Conservation (phyloP, 2,797 vertebrate genomes). For the Melanotaenia boesemani region DNA sequence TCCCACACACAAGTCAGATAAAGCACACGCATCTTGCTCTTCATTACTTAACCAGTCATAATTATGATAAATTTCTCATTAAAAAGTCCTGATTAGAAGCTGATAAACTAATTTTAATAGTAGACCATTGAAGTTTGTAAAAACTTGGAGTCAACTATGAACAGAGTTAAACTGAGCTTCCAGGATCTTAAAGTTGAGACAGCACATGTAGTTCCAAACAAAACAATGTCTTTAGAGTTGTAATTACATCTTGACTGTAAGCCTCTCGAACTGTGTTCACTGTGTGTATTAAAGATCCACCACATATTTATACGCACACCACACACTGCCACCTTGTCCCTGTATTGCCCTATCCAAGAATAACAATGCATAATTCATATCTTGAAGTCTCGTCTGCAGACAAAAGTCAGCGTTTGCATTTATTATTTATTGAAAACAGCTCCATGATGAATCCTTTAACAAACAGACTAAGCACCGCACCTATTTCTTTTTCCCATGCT, state of each 20-base stretch:
- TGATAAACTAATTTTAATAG: slow-evolving; percentile 32
- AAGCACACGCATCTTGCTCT: slow-evolving; percentile 29
- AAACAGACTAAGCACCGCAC: slow-evolving; percentile 77
- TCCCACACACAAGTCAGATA: slow-evolving; percentile 36
- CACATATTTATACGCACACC: slow-evolving; percentile 31
- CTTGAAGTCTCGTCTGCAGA: slow-evolving; percentile 78
- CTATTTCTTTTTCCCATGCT: slow-evolving; percentile 68
- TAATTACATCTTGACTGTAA: slow-evolving; percentile 63
- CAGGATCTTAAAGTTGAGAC: slow-evolving; percentile 31
- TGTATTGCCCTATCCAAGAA: slow-evolving; percentile 78
- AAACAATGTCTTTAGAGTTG: slow-evolving; percentile 45
- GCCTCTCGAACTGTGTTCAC: slow-evolving; percentile 52
- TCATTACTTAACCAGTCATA: slow-evolving; percentile 21
- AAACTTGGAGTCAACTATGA: slow-evolving; percentile 32
- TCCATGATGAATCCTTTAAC: slow-evolving; percentile 80
- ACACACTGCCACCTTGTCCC: slow-evolving; percentile 69
- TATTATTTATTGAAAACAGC: slow-evolving; percentile 84
- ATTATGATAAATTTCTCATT: slow-evolving; percentile 18
- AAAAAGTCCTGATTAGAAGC: slow-evolving; percentile 25
- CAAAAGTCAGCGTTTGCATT: slow-evolving; percentile 82
- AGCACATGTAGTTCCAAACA: slow-evolving; percentile 39
- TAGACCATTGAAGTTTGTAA: slow-evolving; percentile 19
- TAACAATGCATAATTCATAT: slow-evolving; percentile 83
- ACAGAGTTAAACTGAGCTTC: slow-evolving; percentile 29
- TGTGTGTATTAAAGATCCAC: slow-evolving; percentile 36